Percentiles rank a stretch among this genome's conserved stretches.
Evolutionary conservation across 2,888 invertebrate species (phyloP).

Genomic region (Neuroscelio doddi): DNA sequence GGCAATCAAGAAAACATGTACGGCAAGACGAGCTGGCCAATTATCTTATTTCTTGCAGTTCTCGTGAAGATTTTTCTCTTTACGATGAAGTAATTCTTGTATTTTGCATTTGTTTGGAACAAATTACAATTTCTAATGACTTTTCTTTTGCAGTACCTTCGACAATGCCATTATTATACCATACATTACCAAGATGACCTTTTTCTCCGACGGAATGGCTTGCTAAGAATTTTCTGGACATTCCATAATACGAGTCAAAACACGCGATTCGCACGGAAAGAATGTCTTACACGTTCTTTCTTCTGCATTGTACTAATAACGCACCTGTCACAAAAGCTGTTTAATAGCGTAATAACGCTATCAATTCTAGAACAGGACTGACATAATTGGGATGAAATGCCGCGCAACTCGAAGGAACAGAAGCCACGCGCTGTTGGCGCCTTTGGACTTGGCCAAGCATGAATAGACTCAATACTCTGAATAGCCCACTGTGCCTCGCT

Average conservation of each 20-base stretch:
- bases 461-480: conserved; percentile 17
- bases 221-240: neutral
- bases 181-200: conserved; percentile 21
- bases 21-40: conserved; percentile 13
- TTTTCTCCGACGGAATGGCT: conserved; percentile 17
- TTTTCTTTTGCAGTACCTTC: conserved; percentile 13
- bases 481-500: conserved; percentile 14
- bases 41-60: conserved; percentile 3
- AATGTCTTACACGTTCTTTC: conserved; percentile 11
- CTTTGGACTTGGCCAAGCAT: conserved; percentile 8
- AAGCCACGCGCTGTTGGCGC: conserved; percentile 16
- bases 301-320: too few species aligned
- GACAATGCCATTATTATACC: conserved; percentile 11
- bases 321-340: too few species aligned
- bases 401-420: conserved; percentile 3
- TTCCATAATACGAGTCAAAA: conserved; percentile 18
- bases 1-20: neutral
- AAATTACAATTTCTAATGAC: neutral
- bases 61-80: neutral
- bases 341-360: too few species aligned
- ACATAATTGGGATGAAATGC: too few species aligned
- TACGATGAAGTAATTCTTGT: too few species aligned
- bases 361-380: neutral
- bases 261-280: conserved; percentile 18
- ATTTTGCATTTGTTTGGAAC: neutral